Conservation (phyloP, 2,113 vertebrate genomes). For the Tauraco erythrolophus region DNA sequence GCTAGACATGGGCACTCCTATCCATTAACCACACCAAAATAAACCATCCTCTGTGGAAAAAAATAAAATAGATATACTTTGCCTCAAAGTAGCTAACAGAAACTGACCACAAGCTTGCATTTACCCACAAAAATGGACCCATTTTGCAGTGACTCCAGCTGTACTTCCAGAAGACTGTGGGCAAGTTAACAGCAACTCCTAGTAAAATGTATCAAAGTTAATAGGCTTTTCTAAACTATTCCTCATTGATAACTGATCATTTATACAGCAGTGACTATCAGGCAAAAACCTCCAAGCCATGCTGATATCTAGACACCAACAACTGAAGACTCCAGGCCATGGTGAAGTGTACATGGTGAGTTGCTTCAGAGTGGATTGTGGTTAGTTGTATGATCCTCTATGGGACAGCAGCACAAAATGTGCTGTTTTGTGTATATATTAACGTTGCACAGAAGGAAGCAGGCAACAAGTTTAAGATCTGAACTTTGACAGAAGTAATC, state of each 20-base stretch:
- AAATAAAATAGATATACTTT: background rate
- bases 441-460: background rate
- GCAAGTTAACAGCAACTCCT: background rate
- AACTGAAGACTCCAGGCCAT: background rate
- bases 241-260: background rate
- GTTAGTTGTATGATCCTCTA: background rate
- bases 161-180: background rate
- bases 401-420: background rate
- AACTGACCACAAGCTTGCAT: background rate
- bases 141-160: background rate
- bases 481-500: background rate
- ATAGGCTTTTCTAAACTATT: background rate
- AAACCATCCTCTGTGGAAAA: background rate
- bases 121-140: background rate
- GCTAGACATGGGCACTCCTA: background rate
- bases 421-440: background rate
- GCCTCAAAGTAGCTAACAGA: background rate
- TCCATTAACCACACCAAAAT: background rate
- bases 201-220: background rate
- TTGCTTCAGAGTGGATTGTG: background rate
- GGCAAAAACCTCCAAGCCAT: background rate
- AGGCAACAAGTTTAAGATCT: background rate
- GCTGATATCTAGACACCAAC: background rate
- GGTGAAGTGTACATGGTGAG: background rate
- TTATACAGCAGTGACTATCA: background rate